Conservation (phyloP, 2,113 vertebrate genomes). For the Plecotus auritus region DNA sequence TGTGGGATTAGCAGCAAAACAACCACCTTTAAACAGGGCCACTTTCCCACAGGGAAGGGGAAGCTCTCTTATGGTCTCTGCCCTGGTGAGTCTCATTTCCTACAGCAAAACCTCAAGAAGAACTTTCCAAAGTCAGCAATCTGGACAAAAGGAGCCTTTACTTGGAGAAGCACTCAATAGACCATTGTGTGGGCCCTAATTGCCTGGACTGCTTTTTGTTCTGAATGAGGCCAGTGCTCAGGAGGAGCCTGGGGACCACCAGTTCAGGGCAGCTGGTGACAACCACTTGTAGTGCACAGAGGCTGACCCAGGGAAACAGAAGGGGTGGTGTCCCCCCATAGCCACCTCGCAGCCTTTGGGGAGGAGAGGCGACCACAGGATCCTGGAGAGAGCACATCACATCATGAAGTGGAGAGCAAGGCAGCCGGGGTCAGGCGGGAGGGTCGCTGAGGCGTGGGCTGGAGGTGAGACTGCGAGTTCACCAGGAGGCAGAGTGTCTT, state of each 20-base stretch:
- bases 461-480: background rate
- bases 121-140: constrained; percentile 61
- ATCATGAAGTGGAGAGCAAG: background rate
- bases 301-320: background rate
- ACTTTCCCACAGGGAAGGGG: constrained; percentile 1
- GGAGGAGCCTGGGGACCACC: background rate
- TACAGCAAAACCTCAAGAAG: constrained; percentile 54
- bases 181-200: background rate
- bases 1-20: background rate
- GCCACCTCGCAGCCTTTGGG: background rate
- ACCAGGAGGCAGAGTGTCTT: background rate
- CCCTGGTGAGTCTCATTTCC: constrained; percentile 7
- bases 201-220: background rate
- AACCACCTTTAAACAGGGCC: background rate
- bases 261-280: background rate
- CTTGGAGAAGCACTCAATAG: background rate
- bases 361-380: background rate
- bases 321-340: background rate
- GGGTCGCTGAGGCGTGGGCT: fast-evolving
- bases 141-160: constrained; percentile 52
- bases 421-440: background rate
- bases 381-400: background rate
- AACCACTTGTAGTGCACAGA: background rate
- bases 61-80: constrained; percentile 24
- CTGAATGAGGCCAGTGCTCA: background rate